Evolutionary conservation across 2,888 invertebrate species (phyloP), one percentile per base, ranked within the genome.

Genomic region (Epinotia nisella): DNA sequence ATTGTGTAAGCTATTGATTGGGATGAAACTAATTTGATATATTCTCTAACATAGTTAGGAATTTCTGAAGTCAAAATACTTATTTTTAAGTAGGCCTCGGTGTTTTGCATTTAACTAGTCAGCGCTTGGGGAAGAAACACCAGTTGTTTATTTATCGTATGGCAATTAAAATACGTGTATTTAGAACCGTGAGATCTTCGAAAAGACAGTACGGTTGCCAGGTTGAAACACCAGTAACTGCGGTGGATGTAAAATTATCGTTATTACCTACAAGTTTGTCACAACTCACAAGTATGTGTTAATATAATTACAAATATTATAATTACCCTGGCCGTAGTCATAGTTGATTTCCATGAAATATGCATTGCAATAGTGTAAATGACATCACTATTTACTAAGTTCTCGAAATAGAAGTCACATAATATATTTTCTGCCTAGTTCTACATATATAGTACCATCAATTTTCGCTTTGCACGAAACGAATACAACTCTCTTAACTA

Each of bases 281-380:
- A 53, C 53, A 56, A 56, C 9, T 19, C 53, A 53, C 53, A 56
- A 56, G 3, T 15, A 56, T 58, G n/a, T 24, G n/a, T 29, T 58
- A 29, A 58, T 35, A 59, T 2, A 19, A 17, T 11, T 59, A 39
- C 13, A 39, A 39, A 59, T 59, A 11, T 9, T 29, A 7, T 56
- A 55, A 21, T 55, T 55, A 56, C 21, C 56, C 29, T 13, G 4
- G 15, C 15, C 59, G 10, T 59, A 59, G 39, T 39, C 59, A 39
- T 59, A 29, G 35, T 17, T 17, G 17, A 10, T 17, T 59, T 59
- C 35, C 11, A 59, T 35, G 35, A 59, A 39, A 39, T 5, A n/a
- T 53, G 10, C n/a, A 10, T 39, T 59, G 39, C 17, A 59, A 59
- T 59, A 39, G 39, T 11, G 2, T n/a, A 39, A 59, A 59, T 70